phyloP scores from a whole-genome alignment of 2,888 invertebrate genomes.

The Neoitamus cyanurus region DNA sequence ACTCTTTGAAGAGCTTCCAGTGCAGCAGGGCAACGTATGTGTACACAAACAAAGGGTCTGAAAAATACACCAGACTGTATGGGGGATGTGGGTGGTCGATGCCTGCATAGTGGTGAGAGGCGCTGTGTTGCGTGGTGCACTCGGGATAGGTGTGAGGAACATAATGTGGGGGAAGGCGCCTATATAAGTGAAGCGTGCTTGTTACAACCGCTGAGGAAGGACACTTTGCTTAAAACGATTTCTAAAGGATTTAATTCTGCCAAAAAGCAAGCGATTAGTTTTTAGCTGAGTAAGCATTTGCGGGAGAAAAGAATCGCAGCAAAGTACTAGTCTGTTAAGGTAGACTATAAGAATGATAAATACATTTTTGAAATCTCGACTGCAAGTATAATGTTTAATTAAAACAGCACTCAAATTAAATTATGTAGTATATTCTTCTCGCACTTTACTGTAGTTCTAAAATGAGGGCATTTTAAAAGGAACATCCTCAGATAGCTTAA shows the following conservation, averaged over 20 bases:
- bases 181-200: not conserved
- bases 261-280: not conserved
- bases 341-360: no score
- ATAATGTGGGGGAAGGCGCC: not conserved
- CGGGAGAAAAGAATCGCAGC: not conserved
- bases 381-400: no score
- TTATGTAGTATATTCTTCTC: no score
- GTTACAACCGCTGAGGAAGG: not conserved
- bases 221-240: slow-evolving; percentile 21
- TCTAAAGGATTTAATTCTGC: not conserved
- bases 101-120: not conserved
- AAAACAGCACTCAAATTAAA: no score
- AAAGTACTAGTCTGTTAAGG: no score
- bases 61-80: not conserved
- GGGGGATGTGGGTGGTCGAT: not conserved
- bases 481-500: no score
- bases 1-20: not conserved
- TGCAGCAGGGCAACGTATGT: not conserved
- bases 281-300: not conserved
- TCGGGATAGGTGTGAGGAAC: not conserved
- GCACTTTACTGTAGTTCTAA: no score
- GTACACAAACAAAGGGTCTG: slow-evolving; percentile 12
- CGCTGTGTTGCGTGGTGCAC: not conserved
- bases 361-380: no score
- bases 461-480: no score